These are phyloP conservation scores for Chymomyza amoena DNA, from an alignment of 2,888 invertebrate genomes.

Conservation along the genomic window DNA sequence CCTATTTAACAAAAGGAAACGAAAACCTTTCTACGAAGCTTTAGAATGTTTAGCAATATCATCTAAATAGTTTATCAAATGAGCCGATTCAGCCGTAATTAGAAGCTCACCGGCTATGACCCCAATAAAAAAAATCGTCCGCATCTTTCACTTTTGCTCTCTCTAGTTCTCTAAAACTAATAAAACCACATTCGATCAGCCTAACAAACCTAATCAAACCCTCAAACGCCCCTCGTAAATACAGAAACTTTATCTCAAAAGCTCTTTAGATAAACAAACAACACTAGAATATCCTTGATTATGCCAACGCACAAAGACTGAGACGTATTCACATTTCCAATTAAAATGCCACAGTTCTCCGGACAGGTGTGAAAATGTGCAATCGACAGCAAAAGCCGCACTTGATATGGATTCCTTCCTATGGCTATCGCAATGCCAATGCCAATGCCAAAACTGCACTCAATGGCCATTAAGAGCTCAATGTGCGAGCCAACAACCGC, in stretches of 20 bases:
- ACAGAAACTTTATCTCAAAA: background rate
- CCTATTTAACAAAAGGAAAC: too few relatives aligned
- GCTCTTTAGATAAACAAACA: background rate
- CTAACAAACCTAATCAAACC: too few relatives aligned
- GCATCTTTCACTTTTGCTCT: too few relatives aligned
- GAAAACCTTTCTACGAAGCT: too few relatives aligned
- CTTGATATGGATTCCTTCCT: background rate
- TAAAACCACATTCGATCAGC: too few relatives aligned
- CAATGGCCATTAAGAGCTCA: background rate
- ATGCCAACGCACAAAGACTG: background rate
- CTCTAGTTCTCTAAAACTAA: too few relatives aligned
- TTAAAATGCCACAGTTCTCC: background rate
- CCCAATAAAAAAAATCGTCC: too few relatives aligned
- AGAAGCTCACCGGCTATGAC: too few relatives aligned
- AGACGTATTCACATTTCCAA: constrained; percentile 20
- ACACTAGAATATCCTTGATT: background rate
- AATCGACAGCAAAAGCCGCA: background rate
- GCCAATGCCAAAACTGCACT: background rate
- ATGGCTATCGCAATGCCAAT: background rate
- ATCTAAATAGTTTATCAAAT: too few relatives aligned
- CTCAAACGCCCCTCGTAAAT: too few relatives aligned
- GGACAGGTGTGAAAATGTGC: background rate
- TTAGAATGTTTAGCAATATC: too few relatives aligned
- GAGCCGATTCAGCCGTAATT: too few relatives aligned
- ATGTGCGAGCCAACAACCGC: background rate